Base-by-base conservation (phyloP, 2,113 vertebrate species). In the Epinephelus moara region DNA sequence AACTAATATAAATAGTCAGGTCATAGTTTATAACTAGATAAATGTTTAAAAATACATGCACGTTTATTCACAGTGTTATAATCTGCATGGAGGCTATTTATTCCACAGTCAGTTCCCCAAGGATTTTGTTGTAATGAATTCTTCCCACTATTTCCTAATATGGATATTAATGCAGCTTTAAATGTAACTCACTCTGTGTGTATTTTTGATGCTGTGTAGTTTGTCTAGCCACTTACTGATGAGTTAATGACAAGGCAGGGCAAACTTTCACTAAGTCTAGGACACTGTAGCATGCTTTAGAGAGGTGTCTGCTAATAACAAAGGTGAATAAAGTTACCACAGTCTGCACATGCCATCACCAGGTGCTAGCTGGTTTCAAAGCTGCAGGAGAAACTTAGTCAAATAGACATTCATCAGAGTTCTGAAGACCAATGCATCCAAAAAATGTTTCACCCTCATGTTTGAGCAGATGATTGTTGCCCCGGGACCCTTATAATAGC, bases 401-500 rank as follows among this genome's bases (percentile, higher is more conserved):
- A 37, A 8, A 23, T 21, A 53, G 1, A 17, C 9, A 9, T 17
- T 37, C 23, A 30, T 15, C 56, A 70, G 8, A 69, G 18, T 52
- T 72, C 70, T 49, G 30, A 57, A 23, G 70, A 33, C 12, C 1
- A 5, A 37, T 27, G 72, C 18, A 77, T 76, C 6, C 72, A 1
- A 78, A 80, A 69, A 83, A 56, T 50, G 50, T 63, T 81, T 70
- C 69, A 77, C 42, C 37, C 47, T 59, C 14, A 40, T 72, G 78
- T 75, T 69, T 75, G 50, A 82, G 45, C 9, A 9, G 45, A 57
- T 45, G n/a, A 73, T 72, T 70, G 74, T n/a, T 66, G 49, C 45
- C 18, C 42, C 25, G 70, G 57, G 80, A 81, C 76, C 12, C 47
- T 80, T 25, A 61, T 52, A 78, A 84, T 64, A 78, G 55, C 74